These are phyloP conservation scores for Chaetogeoica ovagalla DNA, from an alignment of 2,888 invertebrate species.

Conservation along the genomic window DNA sequence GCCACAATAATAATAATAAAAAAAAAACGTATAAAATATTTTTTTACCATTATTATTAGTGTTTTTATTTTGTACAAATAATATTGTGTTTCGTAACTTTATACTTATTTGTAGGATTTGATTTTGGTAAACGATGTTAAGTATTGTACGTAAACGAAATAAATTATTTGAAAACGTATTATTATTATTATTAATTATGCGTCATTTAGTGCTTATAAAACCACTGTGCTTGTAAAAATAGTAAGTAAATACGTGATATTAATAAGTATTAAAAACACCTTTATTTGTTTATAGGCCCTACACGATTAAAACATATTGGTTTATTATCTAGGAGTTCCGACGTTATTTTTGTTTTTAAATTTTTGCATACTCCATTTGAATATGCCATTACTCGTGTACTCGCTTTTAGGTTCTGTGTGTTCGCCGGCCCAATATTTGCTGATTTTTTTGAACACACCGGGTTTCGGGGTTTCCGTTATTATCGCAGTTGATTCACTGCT, in stretches of 20 bases:
- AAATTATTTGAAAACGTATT: not conserved
- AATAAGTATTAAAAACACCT: not conserved
- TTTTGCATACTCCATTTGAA: constrained; percentile 39
- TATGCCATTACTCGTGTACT: constrained; percentile 13
- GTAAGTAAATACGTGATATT: constrained; percentile 24
- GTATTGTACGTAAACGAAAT: not conserved
- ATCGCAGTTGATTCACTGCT: constrained; percentile 17
- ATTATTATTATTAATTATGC: not conserved
- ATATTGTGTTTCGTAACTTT: not conserved
- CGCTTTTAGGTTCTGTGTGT: constrained; percentile 26
- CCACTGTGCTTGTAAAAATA: not conserved
- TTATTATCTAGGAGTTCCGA: constrained; percentile 44
- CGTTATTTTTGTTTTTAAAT: constrained; percentile 39
- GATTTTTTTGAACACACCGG: constrained; percentile 38
- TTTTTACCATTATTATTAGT: no score
- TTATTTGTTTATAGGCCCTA: not conserved
- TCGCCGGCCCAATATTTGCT: constrained; percentile 25
- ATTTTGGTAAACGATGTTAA: not conserved
- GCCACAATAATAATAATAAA: no score
- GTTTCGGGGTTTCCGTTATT: constrained; percentile 23
- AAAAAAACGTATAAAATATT: not conserved
- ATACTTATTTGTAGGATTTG: not conserved
- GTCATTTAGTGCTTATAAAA: constrained; percentile 3
- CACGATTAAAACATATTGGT: not conserved
- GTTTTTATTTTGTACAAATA: not conserved